A percentile compares a stretch with the other conserved stretches of the same genome.
These are phyloP conservation scores for Myrmecophaga tridactyla DNA, from an alignment of 2,113 vertebrate genomes.

Conservation along the genomic window DNA sequence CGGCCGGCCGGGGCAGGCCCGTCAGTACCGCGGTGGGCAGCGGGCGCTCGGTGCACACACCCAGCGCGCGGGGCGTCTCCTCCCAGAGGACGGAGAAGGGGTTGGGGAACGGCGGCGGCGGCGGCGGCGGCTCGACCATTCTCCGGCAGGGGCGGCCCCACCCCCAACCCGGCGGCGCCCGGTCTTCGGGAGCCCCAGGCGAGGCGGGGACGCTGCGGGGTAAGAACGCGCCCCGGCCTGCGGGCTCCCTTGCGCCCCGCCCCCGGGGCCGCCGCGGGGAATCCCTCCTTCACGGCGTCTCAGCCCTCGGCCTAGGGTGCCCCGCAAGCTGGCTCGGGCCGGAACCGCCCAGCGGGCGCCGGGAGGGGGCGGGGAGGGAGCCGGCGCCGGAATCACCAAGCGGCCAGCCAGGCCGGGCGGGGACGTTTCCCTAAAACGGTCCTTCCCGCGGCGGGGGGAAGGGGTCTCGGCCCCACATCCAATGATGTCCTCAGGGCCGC, in stretches of 20 bases:
- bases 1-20: background rate
- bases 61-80: background rate
- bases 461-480: background rate
- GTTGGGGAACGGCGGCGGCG: background rate
- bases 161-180: constrained; percentile 36
- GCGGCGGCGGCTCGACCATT: background rate
- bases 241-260: background rate
- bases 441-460: background rate
- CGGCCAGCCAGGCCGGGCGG: constrained; percentile 48
- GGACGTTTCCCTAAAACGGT: constrained; percentile 41
- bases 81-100: background rate
- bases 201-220: background rate
- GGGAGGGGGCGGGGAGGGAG: constrained; percentile 60
- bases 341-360: constrained; percentile 42
- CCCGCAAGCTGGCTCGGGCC: constrained; percentile 8
- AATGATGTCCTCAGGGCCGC: background rate
- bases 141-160: background rate
- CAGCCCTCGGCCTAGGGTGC: constrained; percentile 28
- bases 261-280: constrained; percentile 12
- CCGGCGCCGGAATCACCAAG: constrained; percentile 71
- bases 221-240: background rate
- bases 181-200: constrained; percentile 19
- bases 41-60: constrained; percentile 22
- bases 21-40: background rate
- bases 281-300: constrained; percentile 23